Evolutionary conservation across 2,113 vertebrate genomes (phyloP), one percentile per base, ranked within the genome.

Genomic region (Peromyscus californicus): DNA sequence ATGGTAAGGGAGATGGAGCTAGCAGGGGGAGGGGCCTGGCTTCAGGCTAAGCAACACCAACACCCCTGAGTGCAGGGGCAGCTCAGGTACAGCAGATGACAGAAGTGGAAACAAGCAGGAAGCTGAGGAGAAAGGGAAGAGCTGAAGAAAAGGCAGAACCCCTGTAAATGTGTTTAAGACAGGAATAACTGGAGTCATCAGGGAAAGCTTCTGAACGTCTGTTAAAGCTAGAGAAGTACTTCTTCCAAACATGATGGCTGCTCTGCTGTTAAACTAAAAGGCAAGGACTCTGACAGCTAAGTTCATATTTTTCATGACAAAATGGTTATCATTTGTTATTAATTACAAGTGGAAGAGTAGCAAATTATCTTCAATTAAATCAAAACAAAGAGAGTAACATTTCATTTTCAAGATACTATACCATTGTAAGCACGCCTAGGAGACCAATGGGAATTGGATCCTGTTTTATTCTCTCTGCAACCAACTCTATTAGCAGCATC

Each of bases 401-500:
- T 96, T 97, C 72, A 95, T 80, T 90, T 90, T 72, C 45, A 87
- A 96, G 76, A 93, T 90, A 93, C 48, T 15, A 48, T 98, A 99
- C 99, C 99, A 99, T 99, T 89, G 99, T 99, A 94, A 99, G 99
- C 67, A 99, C 99, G 61, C 99, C 98, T 42, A 99, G 99, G 84
- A 99, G 99, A 96, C 99, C 99, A 75, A 99, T 98, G 0, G 99
- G 99, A 82, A 99, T 99, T 29, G 99, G 99, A 90, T 99, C 99
- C 98, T 99, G 99, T 98, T 99, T 99, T 91, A 99, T 99, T 98
- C 99, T 98, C 98, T 99, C 99, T 67, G 99, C 99, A 93, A 99
- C 99, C 98, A 99, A 98, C 97, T 99, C 99, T 98, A 99, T 99
- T 97, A 99, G 98, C 79, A 99, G 96, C 99, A 99, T 99, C 86